These are phyloP conservation scores for Galerucella pusilla DNA, from an alignment of 2,888 invertebrate species.

Conservation along the genomic window DNA sequence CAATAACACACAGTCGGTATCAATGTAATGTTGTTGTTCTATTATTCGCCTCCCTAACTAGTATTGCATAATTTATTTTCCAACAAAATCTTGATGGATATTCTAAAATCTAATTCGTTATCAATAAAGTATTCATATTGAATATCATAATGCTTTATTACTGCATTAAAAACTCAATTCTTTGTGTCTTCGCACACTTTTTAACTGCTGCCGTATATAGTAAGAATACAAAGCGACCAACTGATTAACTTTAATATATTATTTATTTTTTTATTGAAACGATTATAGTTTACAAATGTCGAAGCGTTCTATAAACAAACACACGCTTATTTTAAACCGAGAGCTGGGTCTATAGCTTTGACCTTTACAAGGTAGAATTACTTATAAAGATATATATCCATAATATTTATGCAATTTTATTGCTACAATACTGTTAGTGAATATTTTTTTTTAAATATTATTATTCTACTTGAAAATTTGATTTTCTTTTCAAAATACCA, in stretches of 20 bases:
- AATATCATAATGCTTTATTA: too few species aligned
- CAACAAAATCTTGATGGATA: too few species aligned
- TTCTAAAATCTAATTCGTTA: not conserved
- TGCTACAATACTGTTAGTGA: not conserved
- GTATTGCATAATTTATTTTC: too few species aligned
- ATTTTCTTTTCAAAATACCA: too few species aligned
- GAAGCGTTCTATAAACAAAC: conserved; percentile 7
- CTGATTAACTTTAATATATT: not conserved
- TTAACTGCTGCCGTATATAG: not conserved
- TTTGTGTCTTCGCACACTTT: not conserved
- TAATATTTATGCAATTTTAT: conserved; percentile 2
- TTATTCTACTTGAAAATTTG: too few species aligned
- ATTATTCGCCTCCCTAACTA: too few species aligned
- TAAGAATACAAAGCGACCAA: not conserved
- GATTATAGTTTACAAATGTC: conserved; percentile 6
- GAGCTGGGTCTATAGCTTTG: not conserved
- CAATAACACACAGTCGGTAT: too few species aligned
- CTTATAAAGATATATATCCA: not conserved
- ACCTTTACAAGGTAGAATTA: conserved; percentile 8
- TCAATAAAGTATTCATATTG: not conserved
- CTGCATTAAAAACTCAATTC: not conserved
- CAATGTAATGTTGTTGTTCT: too few species aligned
- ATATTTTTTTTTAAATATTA: not conserved
- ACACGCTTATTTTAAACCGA: not conserved
- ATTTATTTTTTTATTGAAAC: conserved; percentile 1